Percentiles rank a stretch among this genome's conserved stretches.
phyloP scores from a whole-genome alignment of 2,113 vertebrate species.

The Pan troglodytes region DNA sequence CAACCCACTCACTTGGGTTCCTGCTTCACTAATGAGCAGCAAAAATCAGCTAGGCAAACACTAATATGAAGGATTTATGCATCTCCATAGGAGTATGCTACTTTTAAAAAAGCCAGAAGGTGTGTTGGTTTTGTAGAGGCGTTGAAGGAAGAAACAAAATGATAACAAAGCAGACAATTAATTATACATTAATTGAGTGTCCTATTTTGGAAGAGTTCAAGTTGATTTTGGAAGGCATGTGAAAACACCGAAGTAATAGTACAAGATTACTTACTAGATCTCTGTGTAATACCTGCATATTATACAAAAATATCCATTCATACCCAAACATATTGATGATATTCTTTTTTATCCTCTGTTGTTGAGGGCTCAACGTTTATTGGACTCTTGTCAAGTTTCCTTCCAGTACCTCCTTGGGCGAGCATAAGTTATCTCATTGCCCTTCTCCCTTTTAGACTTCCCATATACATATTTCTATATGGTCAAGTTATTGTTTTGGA shows the following conservation, averaged over 20 bases:
- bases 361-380: too few relatives aligned
- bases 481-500: background rate
- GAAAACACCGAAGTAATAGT: background rate
- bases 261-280: background rate
- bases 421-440: background rate
- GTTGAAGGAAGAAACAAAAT: background rate
- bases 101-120: background rate
- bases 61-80: background rate
- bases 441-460: background rate
- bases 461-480: background rate
- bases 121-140: background rate
- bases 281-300: background rate
- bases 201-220: background rate
- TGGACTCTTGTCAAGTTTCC: background rate
- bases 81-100: background rate
- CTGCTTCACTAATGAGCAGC: background rate
- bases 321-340: background rate
- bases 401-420: background rate
- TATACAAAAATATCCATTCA: background rate
- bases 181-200: background rate
- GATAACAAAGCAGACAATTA: background rate
- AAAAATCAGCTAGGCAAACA: background rate
- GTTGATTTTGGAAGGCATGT: background rate
- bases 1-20: background rate
- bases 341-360: background rate